phyloP scores from a whole-genome alignment of 1,140 invertebrate species.

The Drosophila nannoptera region DNA sequence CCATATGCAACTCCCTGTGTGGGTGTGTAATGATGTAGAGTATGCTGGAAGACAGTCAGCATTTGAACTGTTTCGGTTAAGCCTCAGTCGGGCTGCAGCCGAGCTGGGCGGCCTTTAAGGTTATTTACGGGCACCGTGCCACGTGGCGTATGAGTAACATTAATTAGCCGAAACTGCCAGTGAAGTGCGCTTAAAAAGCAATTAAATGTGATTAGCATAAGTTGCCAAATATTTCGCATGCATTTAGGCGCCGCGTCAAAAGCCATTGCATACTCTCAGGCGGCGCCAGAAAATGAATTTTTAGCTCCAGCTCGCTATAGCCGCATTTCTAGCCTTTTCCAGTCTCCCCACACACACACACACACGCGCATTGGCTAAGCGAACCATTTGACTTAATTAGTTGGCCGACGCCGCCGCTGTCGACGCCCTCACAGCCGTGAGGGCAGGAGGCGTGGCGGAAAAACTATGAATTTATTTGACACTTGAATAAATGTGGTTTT shows the following conservation, averaged over 20 bases:
- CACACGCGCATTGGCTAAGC: not conserved
- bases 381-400: constrained; percentile 74
- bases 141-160: constrained; percentile 65
- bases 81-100: constrained; percentile 19
- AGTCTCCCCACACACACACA: constrained; percentile 35
- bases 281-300: constrained; percentile 27
- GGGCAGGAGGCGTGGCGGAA: constrained; percentile 19
- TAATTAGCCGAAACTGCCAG: constrained; percentile 66
- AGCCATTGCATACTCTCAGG: constrained; percentile 53
- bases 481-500: constrained; percentile 78
- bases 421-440: constrained; percentile 14
- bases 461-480: constrained; percentile 78
- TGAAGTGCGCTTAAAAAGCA: constrained; percentile 77
- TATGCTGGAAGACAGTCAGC: constrained; percentile 16
- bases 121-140: constrained; percentile 27
- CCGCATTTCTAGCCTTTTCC: constrained; percentile 25
- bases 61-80: constrained; percentile 41
- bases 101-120: constrained; percentile 29
- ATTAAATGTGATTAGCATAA: constrained; percentile 79
- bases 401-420: constrained; percentile 55
- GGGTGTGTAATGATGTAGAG: not conserved
- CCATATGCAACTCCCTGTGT: constrained; percentile 40
- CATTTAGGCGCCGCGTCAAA: constrained; percentile 39
- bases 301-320: constrained; percentile 23
- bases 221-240: constrained; percentile 44